Percentiles rank a stretch among this genome's conserved stretches.
Evolutionary conservation across 2,113 vertebrate genomes (phyloP).

Genomic region (Capra hircus): DNA sequence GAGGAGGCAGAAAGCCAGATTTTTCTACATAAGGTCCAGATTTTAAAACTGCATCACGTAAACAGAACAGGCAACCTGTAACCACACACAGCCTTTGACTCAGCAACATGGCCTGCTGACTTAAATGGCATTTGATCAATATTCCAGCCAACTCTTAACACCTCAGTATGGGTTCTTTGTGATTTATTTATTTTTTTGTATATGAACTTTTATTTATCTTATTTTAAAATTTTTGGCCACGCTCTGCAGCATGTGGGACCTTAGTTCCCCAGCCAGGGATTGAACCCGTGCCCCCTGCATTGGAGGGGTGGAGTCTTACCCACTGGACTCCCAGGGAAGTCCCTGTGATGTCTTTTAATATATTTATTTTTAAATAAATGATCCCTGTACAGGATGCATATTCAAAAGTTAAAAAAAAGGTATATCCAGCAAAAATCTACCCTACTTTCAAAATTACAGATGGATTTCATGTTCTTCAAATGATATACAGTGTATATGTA

Average conservation of each 20-base stretch:
- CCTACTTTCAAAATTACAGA: background rate
- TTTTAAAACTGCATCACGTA: background rate
- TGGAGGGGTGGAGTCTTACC: background rate
- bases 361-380: background rate
- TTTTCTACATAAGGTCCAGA: background rate
- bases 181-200: background rate
- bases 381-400: background rate
- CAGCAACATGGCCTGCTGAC: background rate
- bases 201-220: background rate
- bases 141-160: background rate
- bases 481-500: background rate
- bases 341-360: background rate
- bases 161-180: background rate
- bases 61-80: background rate
- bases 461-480: background rate
- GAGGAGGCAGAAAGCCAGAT: background rate
- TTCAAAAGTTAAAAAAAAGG: background rate
- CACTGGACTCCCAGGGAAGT: background rate
- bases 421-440: background rate
- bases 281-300: background rate
- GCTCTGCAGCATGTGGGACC: background rate
- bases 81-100: background rate
- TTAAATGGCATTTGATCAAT: background rate
- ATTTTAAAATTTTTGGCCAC: background rate
- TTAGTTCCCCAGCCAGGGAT: background rate